phyloP scores from a whole-genome alignment of 2,888 invertebrate genomes.

The Falcaria lacertinaria region DNA sequence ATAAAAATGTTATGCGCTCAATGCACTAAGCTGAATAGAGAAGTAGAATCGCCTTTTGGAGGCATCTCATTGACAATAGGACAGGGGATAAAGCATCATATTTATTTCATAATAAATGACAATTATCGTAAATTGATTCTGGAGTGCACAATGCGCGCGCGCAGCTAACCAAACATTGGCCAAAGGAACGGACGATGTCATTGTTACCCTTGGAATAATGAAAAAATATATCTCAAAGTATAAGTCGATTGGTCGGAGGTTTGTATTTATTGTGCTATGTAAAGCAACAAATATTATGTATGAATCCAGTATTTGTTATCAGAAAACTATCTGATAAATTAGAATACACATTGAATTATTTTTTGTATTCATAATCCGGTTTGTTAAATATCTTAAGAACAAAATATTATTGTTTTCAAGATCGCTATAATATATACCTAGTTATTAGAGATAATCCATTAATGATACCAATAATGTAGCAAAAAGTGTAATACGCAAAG shows the following conservation, averaged over 20 bases:
- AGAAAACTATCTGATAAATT: conserved; percentile 27
- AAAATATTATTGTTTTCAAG: too few species aligned
- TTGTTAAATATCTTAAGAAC: too few species aligned
- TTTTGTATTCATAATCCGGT: not conserved
- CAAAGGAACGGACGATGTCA: conserved; percentile 73
- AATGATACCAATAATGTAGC: too few species aligned
- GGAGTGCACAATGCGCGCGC: conserved; percentile 62
- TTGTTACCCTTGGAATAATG: conserved; percentile 48
- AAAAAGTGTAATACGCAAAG: too few species aligned
- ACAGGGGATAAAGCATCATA: conserved; percentile 68
- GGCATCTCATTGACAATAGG: conserved; percentile 47
- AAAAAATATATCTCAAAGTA: conserved; percentile 42
- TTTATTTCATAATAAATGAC: conserved; percentile 80
- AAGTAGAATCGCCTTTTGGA: conserved; percentile 47
- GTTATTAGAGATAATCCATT: too few species aligned
- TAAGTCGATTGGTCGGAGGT: conserved; percentile 34
- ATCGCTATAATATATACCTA: too few species aligned
- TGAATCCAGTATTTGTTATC: conserved; percentile 35
- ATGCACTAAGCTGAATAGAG: conserved; percentile 48
- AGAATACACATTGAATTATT: conserved; percentile 17
- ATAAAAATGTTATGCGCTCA: conserved; percentile 64
- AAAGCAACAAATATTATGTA: conserved; percentile 66
- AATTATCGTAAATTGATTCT: conserved; percentile 79
- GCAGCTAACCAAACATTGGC: conserved; percentile 86
- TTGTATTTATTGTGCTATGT: conserved; percentile 58